These are phyloP conservation scores for Agrotis ipsilon DNA, from an alignment of 2,888 invertebrate species.

Conservation along the genomic window DNA sequence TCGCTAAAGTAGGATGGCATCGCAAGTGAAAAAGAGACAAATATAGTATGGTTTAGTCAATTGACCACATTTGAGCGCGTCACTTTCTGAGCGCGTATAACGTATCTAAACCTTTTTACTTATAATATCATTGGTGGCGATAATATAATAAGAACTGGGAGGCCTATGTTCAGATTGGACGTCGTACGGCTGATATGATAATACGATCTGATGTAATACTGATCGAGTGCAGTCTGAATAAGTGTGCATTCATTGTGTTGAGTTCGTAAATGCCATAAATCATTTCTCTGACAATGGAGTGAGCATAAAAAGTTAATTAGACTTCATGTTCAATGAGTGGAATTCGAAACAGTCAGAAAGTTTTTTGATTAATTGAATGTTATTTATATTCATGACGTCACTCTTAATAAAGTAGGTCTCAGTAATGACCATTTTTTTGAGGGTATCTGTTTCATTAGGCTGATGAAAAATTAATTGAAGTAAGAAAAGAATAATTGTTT, in stretches of 20 bases:
- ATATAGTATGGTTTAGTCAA: no score
- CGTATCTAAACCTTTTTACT: no score
- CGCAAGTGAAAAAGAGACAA: no score
- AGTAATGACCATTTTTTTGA: conserved; percentile 24
- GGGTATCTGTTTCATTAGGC: conserved; percentile 15
- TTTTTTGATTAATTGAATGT: conserved; percentile 54
- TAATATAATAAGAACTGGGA: no score
- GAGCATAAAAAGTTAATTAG: conserved; percentile 56
- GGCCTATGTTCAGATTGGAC: no score
- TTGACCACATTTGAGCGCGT: no score
- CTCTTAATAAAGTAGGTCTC: conserved; percentile 10
- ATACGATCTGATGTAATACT: not conserved
- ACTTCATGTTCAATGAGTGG: conserved; percentile 31
- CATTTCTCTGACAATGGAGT: conserved; percentile 46
- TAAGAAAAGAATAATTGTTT: conserved; percentile 2
- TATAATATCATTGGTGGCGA: no score
- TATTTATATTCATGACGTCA: conserved; percentile 31
- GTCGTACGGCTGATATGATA: no score
- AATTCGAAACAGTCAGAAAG: conserved; percentile 34
- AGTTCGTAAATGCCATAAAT: conserved; percentile 36
- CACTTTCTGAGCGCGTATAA: no score
- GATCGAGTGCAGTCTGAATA: not conserved
- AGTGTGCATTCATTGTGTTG: not conserved
- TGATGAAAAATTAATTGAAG: conserved; percentile 30
- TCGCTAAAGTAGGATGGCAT: no score